phyloP scores from a whole-genome alignment of 2,797 vertebrate species.

The Labroides dimidiatus region DNA sequence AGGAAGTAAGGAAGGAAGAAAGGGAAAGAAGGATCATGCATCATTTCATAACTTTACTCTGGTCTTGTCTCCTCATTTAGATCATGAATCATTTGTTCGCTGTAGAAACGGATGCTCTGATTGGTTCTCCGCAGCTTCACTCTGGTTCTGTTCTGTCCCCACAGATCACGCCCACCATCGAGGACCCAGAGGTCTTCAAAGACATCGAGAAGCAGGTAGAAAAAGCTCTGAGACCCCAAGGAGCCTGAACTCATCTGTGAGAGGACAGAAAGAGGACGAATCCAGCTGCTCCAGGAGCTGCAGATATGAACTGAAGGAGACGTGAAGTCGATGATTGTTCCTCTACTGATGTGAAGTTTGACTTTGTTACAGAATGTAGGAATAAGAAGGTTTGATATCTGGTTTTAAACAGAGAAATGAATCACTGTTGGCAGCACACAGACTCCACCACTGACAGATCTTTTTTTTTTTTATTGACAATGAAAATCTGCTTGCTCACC shows the following conservation, averaged over 20 bases:
- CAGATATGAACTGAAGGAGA: background rate
- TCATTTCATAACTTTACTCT: too few relatives aligned
- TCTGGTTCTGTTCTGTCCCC: background rate
- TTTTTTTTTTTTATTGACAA: slow-evolving; percentile 95
- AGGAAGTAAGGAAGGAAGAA: too few relatives aligned
- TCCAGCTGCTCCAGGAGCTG: too few relatives aligned
- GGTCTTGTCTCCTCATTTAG: too few relatives aligned
- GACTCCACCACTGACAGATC: slow-evolving; percentile 57
- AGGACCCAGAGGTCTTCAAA: slow-evolving; percentile 91
- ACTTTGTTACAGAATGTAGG: background rate
- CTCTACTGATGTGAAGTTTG: background rate
- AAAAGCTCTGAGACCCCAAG: slow-evolving; percentile 45
- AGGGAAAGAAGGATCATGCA: too few relatives aligned
- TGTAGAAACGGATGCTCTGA: too few relatives aligned
- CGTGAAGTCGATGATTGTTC: too few relatives aligned
- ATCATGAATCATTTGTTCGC: too few relatives aligned
- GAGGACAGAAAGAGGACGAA: background rate
- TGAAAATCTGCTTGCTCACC: slow-evolving; percentile 91
- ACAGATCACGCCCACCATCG: slow-evolving; percentile 93
- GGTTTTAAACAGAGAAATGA: background rate
- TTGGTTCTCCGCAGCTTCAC: too few relatives aligned
- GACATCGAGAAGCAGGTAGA: slow-evolving; percentile 87
- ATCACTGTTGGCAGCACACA: background rate
- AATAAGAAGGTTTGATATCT: rapidly evolving
- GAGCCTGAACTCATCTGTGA: slow-evolving; percentile 39